Evolutionary conservation across 1,140 invertebrate species (phyloP), one percentile per base, ranked within the genome.

Genomic region (Drosophila trapezifrons): DNA sequence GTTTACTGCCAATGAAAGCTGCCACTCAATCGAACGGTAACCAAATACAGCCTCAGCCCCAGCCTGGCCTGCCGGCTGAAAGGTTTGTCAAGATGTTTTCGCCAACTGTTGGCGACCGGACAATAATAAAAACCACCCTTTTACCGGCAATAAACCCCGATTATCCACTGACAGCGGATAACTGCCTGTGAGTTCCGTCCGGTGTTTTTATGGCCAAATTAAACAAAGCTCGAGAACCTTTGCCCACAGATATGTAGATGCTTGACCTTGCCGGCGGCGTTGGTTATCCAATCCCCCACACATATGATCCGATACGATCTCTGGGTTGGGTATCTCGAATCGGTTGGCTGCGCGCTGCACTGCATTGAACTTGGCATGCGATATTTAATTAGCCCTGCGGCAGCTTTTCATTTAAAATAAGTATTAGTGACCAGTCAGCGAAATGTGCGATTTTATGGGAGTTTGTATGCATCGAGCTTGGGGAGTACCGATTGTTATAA

Each of bases 351-450:
- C 63, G 46, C 49, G 12, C 52, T 42, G 47, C 59, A 47, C 60
- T 80, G 80, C 75, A 75, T 83, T 83, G 70, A 84, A 85, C 82
- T 84, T 84, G 73, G 62, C 77, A 64, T 85, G 72, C 76, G 57
- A 72, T 82, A 56, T 78, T 78, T 82, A 74, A 76, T 76, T 76
- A 76, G 73, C 73, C 32, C 45, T 45, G 29, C 62, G 15, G 35
- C 54, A 54, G 63, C 55, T 42, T 59, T 58, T 76, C 25, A 25
- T 64, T 74, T 52, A 64, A 58, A 52, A 76, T 59, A 32, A 37
- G 32, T 54, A 18, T 52, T 38, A 73, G 38, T 52, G 47, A 20
- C 9, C 35, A 46, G 38, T 38, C 40, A n/a, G 42, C 69, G 35
- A 38, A 40, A 15, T 20, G 2, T 10, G 35, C 20, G 47, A 55